A percentile compares a stretch with the other conserved stretches of the same genome.
Evolutionary conservation across 2,797 vertebrate species (phyloP).

Genomic region (Bryconaethiops microstoma): DNA sequence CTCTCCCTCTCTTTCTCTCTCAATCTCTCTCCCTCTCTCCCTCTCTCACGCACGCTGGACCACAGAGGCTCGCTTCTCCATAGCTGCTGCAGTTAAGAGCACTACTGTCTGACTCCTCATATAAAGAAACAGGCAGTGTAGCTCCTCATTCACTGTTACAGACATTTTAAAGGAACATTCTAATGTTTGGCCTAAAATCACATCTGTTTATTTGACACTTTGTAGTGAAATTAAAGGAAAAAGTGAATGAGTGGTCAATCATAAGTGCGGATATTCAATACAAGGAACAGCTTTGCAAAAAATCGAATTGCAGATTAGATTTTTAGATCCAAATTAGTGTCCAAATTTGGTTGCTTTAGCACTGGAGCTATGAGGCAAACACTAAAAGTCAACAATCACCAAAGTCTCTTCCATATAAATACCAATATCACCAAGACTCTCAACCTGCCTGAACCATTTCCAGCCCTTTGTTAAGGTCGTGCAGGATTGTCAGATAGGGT

Average conservation of each 20-base stretch:
- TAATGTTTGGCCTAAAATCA: neutral
- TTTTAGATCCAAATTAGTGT: neutral
- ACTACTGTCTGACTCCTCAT: conserved; percentile 13
- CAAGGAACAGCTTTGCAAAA: too few relatives aligned
- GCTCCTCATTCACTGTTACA: neutral
- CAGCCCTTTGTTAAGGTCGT: too few relatives aligned
- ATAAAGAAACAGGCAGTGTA: neutral
- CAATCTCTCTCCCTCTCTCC: neutral
- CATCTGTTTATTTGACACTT: neutral
- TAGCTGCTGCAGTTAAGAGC: conserved; percentile 28
- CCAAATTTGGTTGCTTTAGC: neutral
- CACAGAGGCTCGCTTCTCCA: neutral
- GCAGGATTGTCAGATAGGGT: too few relatives aligned
- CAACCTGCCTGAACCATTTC: too few relatives aligned
- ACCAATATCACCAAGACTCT: neutral
- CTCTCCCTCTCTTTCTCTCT: conserved; percentile 3
- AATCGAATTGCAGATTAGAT: too few relatives aligned
- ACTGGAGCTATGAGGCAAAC: neutral
- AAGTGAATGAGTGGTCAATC: too few relatives aligned
- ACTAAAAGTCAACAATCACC: neutral
- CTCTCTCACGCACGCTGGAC: conserved; percentile 3
- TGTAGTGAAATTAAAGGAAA: too few relatives aligned
- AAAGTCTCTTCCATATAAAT: neutral
- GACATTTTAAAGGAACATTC: neutral
- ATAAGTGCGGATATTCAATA: too few relatives aligned